Conservation (phyloP, 2,888 invertebrate species). For the Pristionchus arcanus region DNA sequence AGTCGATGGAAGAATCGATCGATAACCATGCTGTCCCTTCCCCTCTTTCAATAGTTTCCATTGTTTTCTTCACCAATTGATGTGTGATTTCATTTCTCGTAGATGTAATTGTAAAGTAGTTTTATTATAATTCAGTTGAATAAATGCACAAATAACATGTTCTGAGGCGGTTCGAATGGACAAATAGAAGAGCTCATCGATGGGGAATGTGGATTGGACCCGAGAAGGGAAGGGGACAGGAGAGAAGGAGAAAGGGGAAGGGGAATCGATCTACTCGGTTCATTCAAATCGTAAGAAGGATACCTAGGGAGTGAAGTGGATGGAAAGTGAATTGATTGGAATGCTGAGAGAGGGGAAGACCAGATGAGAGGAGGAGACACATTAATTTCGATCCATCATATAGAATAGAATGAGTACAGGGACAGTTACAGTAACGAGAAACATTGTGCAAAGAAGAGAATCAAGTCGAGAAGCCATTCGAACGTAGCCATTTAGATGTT, state of each 20-base stretch:
- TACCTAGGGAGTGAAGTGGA: neutral
- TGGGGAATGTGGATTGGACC: conserved; percentile 20
- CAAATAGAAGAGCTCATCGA: conserved; percentile 40
- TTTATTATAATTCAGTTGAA: neutral
- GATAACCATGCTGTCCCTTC: neutral
- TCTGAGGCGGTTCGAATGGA: neutral
- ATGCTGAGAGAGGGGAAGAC: neutral
- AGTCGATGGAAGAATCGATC: neutral
- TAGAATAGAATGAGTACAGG: conserved; percentile 75
- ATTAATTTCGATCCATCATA: conserved; percentile 57
- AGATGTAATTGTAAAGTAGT: neutral
- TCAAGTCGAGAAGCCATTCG: conserved; percentile 66
- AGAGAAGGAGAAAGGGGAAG: neutral
- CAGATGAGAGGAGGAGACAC: neutral
- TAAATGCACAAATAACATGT: conserved; percentile 24
- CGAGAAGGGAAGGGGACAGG: neutral
- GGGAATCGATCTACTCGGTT: conserved; percentile 7
- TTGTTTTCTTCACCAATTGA: neutral
- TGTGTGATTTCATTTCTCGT: neutral
- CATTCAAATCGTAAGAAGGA: neutral
- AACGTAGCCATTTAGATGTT: conserved; percentile 50
- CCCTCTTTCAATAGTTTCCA: conserved; percentile 13
- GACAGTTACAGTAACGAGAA: conserved; percentile 71
- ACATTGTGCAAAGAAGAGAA: conserved; percentile 72
- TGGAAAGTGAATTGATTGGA: neutral